Evolutionary conservation across 2,797 vertebrate species (phyloP).

Genomic region (Pyrrhura leucotis): DNA sequence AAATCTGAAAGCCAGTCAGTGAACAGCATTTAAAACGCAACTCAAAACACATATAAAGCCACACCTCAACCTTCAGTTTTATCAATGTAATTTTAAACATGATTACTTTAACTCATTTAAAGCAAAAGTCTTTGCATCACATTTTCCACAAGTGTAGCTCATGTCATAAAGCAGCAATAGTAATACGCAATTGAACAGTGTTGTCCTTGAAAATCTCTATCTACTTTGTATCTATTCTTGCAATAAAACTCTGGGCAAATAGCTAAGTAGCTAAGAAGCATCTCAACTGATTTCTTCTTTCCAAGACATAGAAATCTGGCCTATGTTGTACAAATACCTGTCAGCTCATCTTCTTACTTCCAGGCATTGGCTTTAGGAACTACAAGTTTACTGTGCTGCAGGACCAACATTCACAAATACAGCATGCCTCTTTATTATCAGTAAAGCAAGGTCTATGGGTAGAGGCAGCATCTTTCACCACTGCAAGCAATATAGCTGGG

Average conservation of each 20-base stretch:
- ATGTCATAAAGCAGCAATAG: not conserved
- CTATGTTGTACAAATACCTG: not conserved
- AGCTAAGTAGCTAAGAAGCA: not conserved
- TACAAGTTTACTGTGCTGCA: not conserved
- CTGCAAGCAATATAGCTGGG: not conserved
- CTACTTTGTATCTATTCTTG: not conserved
- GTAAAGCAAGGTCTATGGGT: not conserved
- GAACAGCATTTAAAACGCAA: slow-evolving; percentile 1
- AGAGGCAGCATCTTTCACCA: not conserved
- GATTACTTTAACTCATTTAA: not conserved
- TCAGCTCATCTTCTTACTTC: not conserved
- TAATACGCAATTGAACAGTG: not conserved
- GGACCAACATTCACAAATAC: not conserved
- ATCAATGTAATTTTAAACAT: not conserved
- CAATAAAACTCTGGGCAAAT: not conserved
- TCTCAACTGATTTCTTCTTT: not conserved
- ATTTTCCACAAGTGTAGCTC: not conserved
- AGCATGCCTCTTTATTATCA: not conserved
- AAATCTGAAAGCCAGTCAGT: not conserved
- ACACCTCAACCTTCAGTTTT: not conserved
- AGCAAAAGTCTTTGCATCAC: not conserved
- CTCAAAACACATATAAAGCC: not conserved
- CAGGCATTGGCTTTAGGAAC: not conserved
- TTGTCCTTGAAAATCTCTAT: not conserved
- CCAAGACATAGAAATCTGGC: not conserved